Evolutionary conservation across 1,140 invertebrate species (phyloP).

Genomic region (Meloidogyne hapla): DNA sequence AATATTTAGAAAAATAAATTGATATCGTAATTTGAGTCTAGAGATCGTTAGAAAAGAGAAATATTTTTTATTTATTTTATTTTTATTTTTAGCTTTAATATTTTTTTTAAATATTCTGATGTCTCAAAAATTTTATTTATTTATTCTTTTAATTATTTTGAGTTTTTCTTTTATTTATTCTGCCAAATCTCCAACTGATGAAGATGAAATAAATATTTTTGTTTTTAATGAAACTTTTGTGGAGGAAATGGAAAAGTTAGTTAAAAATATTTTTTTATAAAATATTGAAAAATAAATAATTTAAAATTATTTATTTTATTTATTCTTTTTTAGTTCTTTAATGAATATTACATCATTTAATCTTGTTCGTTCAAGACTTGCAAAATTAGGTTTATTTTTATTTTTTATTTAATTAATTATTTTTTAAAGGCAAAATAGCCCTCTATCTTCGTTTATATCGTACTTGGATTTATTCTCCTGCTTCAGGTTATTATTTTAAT

Average conservation of each 20-base stretch:
- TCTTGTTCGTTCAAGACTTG: not conserved
- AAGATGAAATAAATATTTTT: not conserved
- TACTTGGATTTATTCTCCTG: slow-evolving; percentile 18
- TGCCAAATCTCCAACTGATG: not conserved
- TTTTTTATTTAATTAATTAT: not conserved
- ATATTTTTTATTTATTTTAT: too few relatives aligned
- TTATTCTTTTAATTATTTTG: not conserved
- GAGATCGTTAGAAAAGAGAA: too few relatives aligned
- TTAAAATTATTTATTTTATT: too few relatives aligned
- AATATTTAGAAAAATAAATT: too few relatives aligned
- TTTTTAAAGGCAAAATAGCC: slow-evolving; percentile 16
- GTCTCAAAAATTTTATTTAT: not conserved
- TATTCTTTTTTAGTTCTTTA: not conserved
- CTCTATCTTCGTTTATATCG: slow-evolving; percentile 20
- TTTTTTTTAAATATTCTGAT: not conserved
- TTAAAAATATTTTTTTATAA: not conserved
- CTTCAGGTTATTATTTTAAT: not conserved
- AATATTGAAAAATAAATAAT: too few relatives aligned
- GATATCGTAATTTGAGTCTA: too few relatives aligned
- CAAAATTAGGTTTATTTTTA: not conserved
- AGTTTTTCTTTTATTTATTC: not conserved
- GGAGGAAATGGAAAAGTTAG: not conserved
- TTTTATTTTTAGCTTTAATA: too few relatives aligned
- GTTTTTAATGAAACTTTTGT: not conserved
- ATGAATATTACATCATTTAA: not conserved